Evolutionary conservation across 1,140 invertebrate genomes (phyloP).

Genomic region (Eupeodes corollae): DNA sequence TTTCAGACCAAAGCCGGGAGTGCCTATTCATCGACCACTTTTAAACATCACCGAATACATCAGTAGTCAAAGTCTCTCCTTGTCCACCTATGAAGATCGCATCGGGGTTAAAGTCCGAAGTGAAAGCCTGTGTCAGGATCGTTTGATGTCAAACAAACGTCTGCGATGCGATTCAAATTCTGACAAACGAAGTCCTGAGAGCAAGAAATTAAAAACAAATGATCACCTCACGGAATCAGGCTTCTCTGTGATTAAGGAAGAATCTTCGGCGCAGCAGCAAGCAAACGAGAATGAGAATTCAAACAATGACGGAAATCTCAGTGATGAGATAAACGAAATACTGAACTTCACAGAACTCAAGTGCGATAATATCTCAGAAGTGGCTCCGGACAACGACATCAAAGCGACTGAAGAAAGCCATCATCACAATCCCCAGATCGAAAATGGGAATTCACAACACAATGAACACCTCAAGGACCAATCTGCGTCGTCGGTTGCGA

Average conservation of each 20-base stretch:
- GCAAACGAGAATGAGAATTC: slow-evolving; percentile 1
- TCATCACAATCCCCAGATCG: neutral
- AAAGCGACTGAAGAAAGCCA: neutral
- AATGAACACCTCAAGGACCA: slow-evolving; percentile 15
- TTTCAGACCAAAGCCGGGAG: slow-evolving; percentile 36
- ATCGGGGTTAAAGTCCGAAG: slow-evolving; percentile 46
- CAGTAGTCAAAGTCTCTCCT: slow-evolving; percentile 60
- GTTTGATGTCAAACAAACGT: slow-evolving; percentile 35
- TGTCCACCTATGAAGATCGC: slow-evolving; percentile 58
- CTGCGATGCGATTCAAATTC: slow-evolving; percentile 45
- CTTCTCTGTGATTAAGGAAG: neutral
- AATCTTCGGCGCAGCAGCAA: neutral
- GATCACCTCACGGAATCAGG: slow-evolving; percentile 8
- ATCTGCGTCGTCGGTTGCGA: neutral
- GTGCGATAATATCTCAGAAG: neutral
- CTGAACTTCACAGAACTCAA: slow-evolving; percentile 1
- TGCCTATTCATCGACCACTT: slow-evolving; percentile 54
- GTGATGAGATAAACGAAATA: slow-evolving; percentile 23
- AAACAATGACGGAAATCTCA: slow-evolving; percentile 19
- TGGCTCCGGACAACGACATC: neutral
- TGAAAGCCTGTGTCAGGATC: slow-evolving; percentile 18
- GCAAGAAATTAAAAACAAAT: slow-evolving; percentile 27
- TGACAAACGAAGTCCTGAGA: slow-evolving; percentile 37
- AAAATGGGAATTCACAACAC: slow-evolving; percentile 11
- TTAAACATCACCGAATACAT: slow-evolving; percentile 61